Conservation (phyloP, 2,113 vertebrate species). For the Dicentrarchus labrax region DNA sequence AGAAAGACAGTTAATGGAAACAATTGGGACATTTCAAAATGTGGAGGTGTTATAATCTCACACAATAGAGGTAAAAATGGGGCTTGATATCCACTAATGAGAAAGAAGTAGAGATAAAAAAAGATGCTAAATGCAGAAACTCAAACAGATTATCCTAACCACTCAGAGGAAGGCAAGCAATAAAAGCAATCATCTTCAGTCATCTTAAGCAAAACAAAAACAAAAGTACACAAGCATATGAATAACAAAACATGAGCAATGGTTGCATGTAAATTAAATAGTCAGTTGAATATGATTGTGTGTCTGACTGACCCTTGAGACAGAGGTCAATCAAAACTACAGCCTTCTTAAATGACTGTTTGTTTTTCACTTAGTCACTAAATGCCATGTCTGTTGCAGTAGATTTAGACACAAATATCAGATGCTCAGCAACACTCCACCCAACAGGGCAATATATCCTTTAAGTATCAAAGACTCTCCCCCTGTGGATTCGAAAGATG, state of each 20-base stretch:
- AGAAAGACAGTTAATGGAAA: neutral
- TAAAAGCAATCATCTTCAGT: neutral
- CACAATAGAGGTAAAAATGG: too few relatives aligned
- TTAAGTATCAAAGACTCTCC: neutral
- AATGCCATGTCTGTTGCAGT: neutral
- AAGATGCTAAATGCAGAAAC: neutral
- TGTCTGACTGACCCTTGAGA: neutral
- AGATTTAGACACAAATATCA: constrained; percentile 8
- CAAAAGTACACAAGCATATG: neutral
- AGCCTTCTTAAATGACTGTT: neutral
- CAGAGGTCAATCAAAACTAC: neutral
- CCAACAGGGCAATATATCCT: neutral
- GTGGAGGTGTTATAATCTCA: neutral
- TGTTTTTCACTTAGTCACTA: neutral
- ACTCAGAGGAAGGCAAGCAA: constrained; percentile 1
- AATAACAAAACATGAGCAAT: neutral
- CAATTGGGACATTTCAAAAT: neutral
- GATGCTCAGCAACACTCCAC: neutral
- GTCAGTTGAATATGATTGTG: neutral
- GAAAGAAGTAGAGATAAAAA: neutral
- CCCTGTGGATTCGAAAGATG: neutral
- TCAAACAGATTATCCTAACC: neutral
- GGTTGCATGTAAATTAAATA: neutral
- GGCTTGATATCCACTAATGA: neutral
- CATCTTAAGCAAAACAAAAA: neutral